Conservation (phyloP, 1,140 invertebrate genomes). For the Drosophila subpulchrella region DNA sequence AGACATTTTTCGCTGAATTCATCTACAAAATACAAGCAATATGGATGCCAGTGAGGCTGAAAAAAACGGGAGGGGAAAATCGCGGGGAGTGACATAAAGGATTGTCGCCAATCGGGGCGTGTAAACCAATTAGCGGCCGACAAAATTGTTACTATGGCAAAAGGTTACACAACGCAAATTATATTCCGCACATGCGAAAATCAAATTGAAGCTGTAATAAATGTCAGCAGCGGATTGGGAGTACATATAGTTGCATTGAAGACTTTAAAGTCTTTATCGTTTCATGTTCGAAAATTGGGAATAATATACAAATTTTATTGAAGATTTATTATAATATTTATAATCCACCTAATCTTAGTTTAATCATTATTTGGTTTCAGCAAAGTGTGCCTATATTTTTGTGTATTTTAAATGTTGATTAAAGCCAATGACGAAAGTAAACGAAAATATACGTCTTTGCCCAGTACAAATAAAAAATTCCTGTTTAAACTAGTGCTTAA, state of each 20-base stretch:
- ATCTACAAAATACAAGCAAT: slow-evolving; percentile 19
- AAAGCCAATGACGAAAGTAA: slow-evolving; percentile 9
- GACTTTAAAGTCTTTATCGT: too few species aligned
- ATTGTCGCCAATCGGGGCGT: slow-evolving; percentile 32
- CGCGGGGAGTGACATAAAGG: slow-evolving; percentile 18
- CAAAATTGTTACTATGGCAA: slow-evolving; percentile 42
- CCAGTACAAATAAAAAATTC: slow-evolving; percentile 2
- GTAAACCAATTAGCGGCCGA: slow-evolving; percentile 39
- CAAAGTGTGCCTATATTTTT: background rate
- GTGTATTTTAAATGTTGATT: slow-evolving; percentile 4
- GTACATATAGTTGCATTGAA: background rate
- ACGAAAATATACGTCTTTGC: slow-evolving; percentile 10
- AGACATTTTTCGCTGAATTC: slow-evolving; percentile 62
- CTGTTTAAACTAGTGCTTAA: background rate
- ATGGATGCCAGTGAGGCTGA: background rate
- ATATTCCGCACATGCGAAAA: slow-evolving; percentile 24
- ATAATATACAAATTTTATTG: too few species aligned
- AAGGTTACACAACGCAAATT: slow-evolving; percentile 26
- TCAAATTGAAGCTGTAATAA: background rate
- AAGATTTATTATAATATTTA: background rate
- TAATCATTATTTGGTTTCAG: background rate
- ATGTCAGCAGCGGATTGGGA: background rate
- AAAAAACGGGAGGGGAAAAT: background rate
- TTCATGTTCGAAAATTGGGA: too few species aligned
- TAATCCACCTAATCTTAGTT: background rate